phyloP scores from a whole-genome alignment of 2,797 vertebrate species.

The Lacerta bilineata region DNA sequence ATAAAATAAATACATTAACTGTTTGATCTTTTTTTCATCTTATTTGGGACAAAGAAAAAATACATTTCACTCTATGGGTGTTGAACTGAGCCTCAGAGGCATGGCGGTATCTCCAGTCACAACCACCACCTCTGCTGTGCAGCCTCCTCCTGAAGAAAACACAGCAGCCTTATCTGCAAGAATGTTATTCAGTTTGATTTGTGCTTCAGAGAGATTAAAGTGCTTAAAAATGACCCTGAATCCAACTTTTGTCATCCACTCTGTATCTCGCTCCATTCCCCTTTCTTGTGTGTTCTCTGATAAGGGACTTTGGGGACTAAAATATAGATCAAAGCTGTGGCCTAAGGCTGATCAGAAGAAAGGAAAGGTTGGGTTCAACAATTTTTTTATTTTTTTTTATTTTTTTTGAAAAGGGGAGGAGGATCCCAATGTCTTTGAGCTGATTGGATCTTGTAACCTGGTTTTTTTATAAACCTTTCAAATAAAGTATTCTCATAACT shows the following conservation, averaged over 20 bases:
- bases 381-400: not conserved
- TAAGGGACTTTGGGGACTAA: constrained; percentile 67
- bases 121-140: not conserved
- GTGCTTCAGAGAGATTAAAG: constrained; percentile 41
- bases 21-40: not conserved
- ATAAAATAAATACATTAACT: not conserved
- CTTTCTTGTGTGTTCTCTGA: constrained; percentile 66
- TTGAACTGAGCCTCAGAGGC: constrained; percentile 43
- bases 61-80: not conserved
- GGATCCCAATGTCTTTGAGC: constrained; percentile 24
- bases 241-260: constrained; percentile 64
- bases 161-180: constrained; percentile 14
- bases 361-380: not conserved
- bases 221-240: constrained; percentile 45
- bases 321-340: constrained; percentile 70
- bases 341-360: constrained; percentile 63
- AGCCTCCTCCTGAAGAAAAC: not conserved
- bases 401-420: not conserved
- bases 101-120: constrained; percentile 12
- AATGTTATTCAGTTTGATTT: constrained; percentile 43
- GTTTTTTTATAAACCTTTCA: constrained; percentile 39
- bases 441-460: constrained; percentile 43
- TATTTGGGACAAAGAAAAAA: not conserved
- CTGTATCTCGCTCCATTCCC: constrained; percentile 34
- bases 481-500: too few relatives aligned